Base-by-base conservation (phyloP, 1,140 invertebrate genomes). In the Sitodiplosis mosellana region DNA sequence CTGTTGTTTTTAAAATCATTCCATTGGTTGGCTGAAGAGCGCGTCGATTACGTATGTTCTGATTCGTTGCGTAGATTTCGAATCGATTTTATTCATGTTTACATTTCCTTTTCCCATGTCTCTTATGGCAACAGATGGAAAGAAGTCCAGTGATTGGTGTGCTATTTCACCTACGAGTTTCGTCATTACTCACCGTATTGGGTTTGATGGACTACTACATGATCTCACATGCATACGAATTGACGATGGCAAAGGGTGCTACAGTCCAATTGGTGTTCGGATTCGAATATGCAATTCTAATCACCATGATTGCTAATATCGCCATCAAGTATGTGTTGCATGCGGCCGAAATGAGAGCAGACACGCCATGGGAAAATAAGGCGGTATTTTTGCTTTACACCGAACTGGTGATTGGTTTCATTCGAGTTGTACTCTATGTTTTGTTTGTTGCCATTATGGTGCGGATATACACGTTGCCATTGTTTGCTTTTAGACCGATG, bases 341-440 rank as follows among this genome's bases (percentile, higher is more conserved):
- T 65, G 81, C 87, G 0, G 79, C 95, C 47, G 94, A 97, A 66
- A 74, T 94, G 37, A 84, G 90, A 56, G 89, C 87, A 65, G 91
- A 96, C 59, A 91, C 86, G 51, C 94, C 93, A 6, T 99, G 96
- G 96, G 96, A 99, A 61, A 95, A 92, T 63, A 99, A 99, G 68
- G 93, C 94, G 12, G 92, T 98, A 2, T 97, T 92, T 59, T 67
- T 99, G 14, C 70, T 99, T 0, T 97, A 99, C 57, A 91, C 92
- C 14, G 96, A 99, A 70, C 73, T 99, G 41, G 74, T 95, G 17
- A 91, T 98, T 69, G 93, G 94, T 46, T 70, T 83, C 10, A 73
- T 83, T 69, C 83, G 83, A 74, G 91, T 98, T 20, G 67, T 93
- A 6, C 70, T 99, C 1, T 99, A 99, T 63, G 70, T 94, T 41